Percentiles rank a stretch among this genome's conserved stretches.
Conservation (phyloP, 2,113 vertebrate genomes). For the Leucopternis melanops region DNA sequence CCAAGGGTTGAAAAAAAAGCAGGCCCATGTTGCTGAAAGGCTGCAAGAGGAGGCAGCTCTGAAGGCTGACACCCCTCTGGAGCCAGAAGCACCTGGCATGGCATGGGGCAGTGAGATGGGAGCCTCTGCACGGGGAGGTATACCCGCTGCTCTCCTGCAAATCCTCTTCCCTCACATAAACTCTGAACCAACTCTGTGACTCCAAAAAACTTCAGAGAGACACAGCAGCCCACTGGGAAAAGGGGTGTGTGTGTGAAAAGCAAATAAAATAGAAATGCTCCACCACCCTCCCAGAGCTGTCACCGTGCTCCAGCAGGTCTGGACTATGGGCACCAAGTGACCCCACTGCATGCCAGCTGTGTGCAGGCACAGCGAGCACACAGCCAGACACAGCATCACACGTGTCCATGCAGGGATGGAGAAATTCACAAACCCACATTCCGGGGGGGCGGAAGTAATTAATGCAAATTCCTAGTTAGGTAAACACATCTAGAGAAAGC, state of each 20-base stretch:
- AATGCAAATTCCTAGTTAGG: constrained; percentile 15
- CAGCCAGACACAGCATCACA: not conserved
- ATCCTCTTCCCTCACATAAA: not conserved
- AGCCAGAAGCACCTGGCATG: not conserved
- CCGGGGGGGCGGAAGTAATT: not conserved
- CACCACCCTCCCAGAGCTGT: not conserved
- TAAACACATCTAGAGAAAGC: constrained; percentile 39
- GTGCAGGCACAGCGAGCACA: rapidly evolving
- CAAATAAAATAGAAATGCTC: not conserved
- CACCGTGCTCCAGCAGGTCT: rapidly evolving
- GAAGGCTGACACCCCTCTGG: not conserved
- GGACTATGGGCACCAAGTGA: rapidly evolving
- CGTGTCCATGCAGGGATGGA: not conserved
- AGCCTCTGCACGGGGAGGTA: not conserved
- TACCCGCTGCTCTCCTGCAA: not conserved
- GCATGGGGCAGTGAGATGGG: rapidly evolving
- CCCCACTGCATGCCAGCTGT: not conserved
- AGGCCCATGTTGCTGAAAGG: not conserved
- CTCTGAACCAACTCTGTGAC: not conserved
- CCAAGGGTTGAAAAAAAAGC: not conserved
- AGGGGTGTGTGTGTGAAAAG: not conserved
- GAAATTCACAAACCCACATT: not conserved
- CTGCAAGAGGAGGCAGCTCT: not conserved
- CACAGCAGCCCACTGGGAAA: not conserved
- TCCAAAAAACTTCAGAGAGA: not conserved